Base-by-base conservation (phyloP, 2,113 vertebrate species). In the Phrynosoma blainvillii region DNA sequence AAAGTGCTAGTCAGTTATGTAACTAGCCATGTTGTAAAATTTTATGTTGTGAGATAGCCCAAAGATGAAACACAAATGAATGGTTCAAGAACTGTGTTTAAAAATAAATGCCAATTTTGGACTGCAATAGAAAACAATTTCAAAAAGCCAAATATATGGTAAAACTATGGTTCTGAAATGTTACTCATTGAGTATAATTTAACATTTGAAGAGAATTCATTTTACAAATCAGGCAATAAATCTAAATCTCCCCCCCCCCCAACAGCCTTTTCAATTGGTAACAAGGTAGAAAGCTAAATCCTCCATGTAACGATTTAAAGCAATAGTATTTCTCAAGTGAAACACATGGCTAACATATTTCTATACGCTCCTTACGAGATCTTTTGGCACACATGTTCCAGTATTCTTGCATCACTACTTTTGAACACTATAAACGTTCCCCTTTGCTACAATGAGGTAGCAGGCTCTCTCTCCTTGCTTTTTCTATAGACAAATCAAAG, bases 231-330 rank as follows among this genome's bases (percentile, higher is more conserved):
- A 71, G 25, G 12, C 14, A 80, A 80, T 68, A 82, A 25, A 71
- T 1, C 54, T 25, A 3, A 1, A 59, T 0, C 0, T 1, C 7
- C 3, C 0, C 0, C 1, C 3, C n/a, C 56, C 62, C 3, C 32
- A 8, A 23, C 16, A 1, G 0, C 11, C 27, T 79, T 79, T n/a
- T 3, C 4, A 85, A 89, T 79, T 74, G 27, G 73, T 0, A 66
- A 9, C 68, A 84, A 84, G 87, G 47, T 14, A 9, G 65, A 78
- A 84, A 79, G 14, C 36, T 68, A 36, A 88, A 27, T 83, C 36
- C 11, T 54, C 47, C 21, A 32, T 11, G 82, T 66, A 11, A 21
- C 16, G 8, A 71, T 20, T 71, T 14, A 84, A 62, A 30, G 23
- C 5, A 75, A 74, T 2, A 21, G 3, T 59, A 81, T 85, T 68